Conservation (phyloP, 2,888 invertebrate genomes). For the Caenorhabditis sulstoni region DNA sequence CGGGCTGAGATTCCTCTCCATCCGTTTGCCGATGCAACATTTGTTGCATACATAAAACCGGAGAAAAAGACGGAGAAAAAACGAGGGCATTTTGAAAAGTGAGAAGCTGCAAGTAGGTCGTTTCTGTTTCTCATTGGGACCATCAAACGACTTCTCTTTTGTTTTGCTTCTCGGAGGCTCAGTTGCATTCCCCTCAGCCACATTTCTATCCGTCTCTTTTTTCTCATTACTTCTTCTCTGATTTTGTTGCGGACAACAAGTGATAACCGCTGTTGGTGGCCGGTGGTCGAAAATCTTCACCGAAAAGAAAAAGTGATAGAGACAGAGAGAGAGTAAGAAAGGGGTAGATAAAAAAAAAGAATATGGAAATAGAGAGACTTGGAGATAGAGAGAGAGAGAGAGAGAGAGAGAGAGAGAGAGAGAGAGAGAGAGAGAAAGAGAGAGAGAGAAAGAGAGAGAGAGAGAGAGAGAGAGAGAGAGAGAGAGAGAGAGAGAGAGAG, state of each 20-base stretch:
- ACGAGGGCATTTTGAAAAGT: slow-evolving; percentile 50
- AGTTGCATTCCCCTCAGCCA: slow-evolving; percentile 46
- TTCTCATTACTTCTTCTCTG: slow-evolving; percentile 12
- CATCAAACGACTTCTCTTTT: slow-evolving; percentile 57
- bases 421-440: too few species aligned
- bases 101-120: slow-evolving; percentile 60
- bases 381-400: too few species aligned
- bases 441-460: too few species aligned
- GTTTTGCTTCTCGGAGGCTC: slow-evolving; percentile 23
- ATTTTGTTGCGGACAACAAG: slow-evolving; percentile 6
- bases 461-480: too few species aligned
- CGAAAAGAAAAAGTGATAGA: too few species aligned
- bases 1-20: slow-evolving; percentile 50
- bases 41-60: slow-evolving; percentile 57
- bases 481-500: too few species aligned
- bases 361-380: too few species aligned
- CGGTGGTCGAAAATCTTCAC: not conserved
- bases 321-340: too few species aligned
- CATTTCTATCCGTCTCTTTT: slow-evolving; percentile 30
- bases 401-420: too few species aligned
- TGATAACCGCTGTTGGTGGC: not conserved
- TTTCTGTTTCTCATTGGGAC: slow-evolving; percentile 61
- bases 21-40: slow-evolving; percentile 54
- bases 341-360: too few species aligned
- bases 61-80: slow-evolving; percentile 23